Conservation (phyloP, 2,888 invertebrate species). For the Dryadula phaetusa region DNA sequence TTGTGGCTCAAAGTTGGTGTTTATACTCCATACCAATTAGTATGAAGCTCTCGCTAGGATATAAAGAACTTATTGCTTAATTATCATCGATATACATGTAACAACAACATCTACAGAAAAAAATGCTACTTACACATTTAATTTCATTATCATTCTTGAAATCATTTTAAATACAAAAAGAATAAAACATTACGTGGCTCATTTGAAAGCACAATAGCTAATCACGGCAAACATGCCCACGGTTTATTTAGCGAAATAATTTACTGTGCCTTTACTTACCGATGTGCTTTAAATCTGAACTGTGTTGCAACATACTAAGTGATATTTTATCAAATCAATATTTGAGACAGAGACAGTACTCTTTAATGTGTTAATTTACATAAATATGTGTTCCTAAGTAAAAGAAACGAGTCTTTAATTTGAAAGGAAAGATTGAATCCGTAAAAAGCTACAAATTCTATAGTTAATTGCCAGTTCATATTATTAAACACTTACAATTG, state of each 20-base stretch:
- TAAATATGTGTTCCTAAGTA: slow-evolving; percentile 45
- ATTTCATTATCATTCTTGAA: neutral
- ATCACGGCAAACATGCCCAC: slow-evolving; percentile 47
- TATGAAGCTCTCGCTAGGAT: slow-evolving; percentile 24
- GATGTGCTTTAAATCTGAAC: slow-evolving; percentile 13
- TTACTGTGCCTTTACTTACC: slow-evolving; percentile 18
- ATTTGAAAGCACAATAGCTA: slow-evolving; percentile 49
- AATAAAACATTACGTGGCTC: slow-evolving; percentile 43
- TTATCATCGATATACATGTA: slow-evolving; percentile 24
- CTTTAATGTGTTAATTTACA: slow-evolving; percentile 45
- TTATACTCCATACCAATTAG: slow-evolving; percentile 32
- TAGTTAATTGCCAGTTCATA: neutral
- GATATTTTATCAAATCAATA: slow-evolving; percentile 20
- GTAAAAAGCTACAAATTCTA: slow-evolving; percentile 39
- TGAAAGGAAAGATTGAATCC: slow-evolving; percentile 46
- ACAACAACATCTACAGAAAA: slow-evolving; percentile 9
- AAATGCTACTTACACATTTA: neutral
- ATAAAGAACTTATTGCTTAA: slow-evolving; percentile 35
- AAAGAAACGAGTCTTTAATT: slow-evolving; percentile 47
- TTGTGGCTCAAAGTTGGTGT: slow-evolving; percentile 24
- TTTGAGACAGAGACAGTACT: slow-evolving; percentile 27
- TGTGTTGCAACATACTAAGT: slow-evolving; percentile 17
- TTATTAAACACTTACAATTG: slow-evolving; percentile 37
- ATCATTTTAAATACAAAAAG: slow-evolving; percentile 8
- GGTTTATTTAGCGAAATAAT: slow-evolving; percentile 28